A percentile compares a stretch with the other conserved stretches of the same genome.
Evolutionary conservation across 2,113 vertebrate genomes (phyloP).

Genomic region (Tretioscincus oriximinensis): DNA sequence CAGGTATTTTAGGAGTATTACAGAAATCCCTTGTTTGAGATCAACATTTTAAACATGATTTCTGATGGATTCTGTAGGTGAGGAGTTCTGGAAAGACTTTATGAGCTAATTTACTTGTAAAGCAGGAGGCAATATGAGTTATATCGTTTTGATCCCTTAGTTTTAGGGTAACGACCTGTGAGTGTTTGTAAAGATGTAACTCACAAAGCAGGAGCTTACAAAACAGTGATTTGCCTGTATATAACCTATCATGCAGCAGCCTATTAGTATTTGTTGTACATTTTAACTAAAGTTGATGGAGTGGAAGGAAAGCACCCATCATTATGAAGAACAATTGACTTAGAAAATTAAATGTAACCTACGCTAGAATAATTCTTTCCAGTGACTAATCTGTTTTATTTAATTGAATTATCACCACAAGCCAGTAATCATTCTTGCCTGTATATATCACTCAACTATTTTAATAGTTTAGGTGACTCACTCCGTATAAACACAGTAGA

Average conservation of each 20-base stretch:
- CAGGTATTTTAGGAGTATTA: too few species aligned
- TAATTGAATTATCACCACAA: constrained; percentile 40
- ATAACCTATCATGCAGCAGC: constrained; percentile 13
- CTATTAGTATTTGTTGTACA: constrained; percentile 5
- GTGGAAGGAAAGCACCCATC: not conserved
- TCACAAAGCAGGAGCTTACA: not conserved
- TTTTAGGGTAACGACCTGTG: too few species aligned
- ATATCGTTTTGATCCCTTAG: too few species aligned
- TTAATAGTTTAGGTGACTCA: constrained; percentile 51
- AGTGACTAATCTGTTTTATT: constrained; percentile 32
- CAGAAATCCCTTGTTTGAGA: too few species aligned
- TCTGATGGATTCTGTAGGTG: too few species aligned
- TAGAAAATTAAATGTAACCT: constrained; percentile 11
- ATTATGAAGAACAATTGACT: not conserved
- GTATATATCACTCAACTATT: constrained; percentile 25
- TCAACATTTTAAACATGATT: too few species aligned
- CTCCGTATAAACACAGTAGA: constrained; percentile 24
- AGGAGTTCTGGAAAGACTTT: too few species aligned
- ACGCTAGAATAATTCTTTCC: not conserved
- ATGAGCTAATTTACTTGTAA: too few species aligned
- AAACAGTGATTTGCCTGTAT: not conserved
- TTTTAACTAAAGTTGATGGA: constrained; percentile 23
- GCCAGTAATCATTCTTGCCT: constrained; percentile 37
- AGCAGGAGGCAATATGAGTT: too few species aligned
- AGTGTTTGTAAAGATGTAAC: not conserved